phyloP scores from a whole-genome alignment of 64 coral and sea anemone species.

The Platygyra sinensis region DNA sequence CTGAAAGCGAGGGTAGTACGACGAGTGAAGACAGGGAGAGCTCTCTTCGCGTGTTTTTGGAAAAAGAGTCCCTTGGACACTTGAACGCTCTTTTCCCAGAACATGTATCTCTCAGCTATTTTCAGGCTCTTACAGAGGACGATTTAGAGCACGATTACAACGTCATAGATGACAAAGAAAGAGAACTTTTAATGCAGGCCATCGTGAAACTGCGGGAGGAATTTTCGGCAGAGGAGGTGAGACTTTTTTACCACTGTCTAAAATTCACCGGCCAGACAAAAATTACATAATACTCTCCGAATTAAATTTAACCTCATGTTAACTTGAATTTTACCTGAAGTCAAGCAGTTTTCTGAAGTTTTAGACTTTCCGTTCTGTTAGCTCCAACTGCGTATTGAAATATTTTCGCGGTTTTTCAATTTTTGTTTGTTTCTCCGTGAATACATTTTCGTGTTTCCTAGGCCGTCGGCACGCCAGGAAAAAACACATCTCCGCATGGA shows the following conservation, averaged over 20 bases:
- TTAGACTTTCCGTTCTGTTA: background rate
- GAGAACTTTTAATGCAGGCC: conserved; percentile 69
- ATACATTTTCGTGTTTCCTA: background rate
- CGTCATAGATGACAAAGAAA: conserved; percentile 65
- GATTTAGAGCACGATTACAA: conserved; percentile 88
- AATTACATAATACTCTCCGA: too few relatives aligned
- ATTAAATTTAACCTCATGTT: background rate
- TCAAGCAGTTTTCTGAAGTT: background rate
- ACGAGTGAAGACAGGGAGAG: conserved; percentile 68
- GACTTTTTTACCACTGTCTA: background rate
- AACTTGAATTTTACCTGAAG: background rate
- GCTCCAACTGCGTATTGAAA: background rate
- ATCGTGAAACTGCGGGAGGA: conserved; percentile 75
- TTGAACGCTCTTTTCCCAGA: conserved; percentile 69
- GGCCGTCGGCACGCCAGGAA: background rate
- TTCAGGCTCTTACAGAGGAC: conserved; percentile 76
- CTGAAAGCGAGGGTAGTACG: conserved; percentile 62
- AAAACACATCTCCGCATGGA: background rate
- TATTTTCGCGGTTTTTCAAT: background rate
- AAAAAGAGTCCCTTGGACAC: conserved; percentile 71
- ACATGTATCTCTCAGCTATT: conserved; percentile 59
- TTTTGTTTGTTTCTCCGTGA: background rate
- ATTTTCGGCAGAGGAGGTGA: conserved; percentile 63
- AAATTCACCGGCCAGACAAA: background rate
- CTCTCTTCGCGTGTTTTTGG: conserved; percentile 56